Evolutionary conservation across 1,140 invertebrate species (phyloP).

Genomic region (Phthorimaea operculella): DNA sequence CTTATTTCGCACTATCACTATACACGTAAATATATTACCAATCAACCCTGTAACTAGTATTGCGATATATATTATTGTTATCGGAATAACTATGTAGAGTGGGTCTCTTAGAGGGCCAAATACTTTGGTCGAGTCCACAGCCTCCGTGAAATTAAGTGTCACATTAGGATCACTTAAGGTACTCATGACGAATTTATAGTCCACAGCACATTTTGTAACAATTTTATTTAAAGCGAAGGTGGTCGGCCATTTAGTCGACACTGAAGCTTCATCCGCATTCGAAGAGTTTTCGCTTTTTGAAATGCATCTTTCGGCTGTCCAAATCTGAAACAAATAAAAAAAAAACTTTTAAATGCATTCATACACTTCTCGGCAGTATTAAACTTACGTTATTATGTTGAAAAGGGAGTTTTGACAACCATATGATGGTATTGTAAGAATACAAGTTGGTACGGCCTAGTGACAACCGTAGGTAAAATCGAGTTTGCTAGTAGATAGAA

Average conservation of each 20-base stretch:
- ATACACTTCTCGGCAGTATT: too few relatives aligned
- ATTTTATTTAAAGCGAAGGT: too few relatives aligned
- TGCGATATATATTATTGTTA: constrained; percentile 82
- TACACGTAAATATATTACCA: constrained; percentile 92
- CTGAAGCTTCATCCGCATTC: background rate
- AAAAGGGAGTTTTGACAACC: too few relatives aligned
- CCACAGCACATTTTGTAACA: background rate
- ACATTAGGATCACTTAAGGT: constrained; percentile 19
- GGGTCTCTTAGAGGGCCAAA: constrained; percentile 72
- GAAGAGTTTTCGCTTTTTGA: background rate
- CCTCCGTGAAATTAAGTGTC: constrained; percentile 18
- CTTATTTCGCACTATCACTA: constrained; percentile 91
- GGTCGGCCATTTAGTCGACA: too few relatives aligned
- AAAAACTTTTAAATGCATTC: too few relatives aligned
- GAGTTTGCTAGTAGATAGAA: too few relatives aligned
- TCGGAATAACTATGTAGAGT: constrained; percentile 79
- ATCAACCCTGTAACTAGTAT: constrained; percentile 89
- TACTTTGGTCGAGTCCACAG: constrained; percentile 36
- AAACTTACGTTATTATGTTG: too few relatives aligned
- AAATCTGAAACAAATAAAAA: too few relatives aligned
- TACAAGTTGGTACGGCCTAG: too few relatives aligned
- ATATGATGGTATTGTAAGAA: too few relatives aligned
- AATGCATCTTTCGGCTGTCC: background rate
- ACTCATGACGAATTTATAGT: constrained; percentile 8
- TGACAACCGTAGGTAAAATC: too few relatives aligned